Evolutionary conservation across 2,888 invertebrate species (phyloP).

Genomic region (Athalia cordata): DNA sequence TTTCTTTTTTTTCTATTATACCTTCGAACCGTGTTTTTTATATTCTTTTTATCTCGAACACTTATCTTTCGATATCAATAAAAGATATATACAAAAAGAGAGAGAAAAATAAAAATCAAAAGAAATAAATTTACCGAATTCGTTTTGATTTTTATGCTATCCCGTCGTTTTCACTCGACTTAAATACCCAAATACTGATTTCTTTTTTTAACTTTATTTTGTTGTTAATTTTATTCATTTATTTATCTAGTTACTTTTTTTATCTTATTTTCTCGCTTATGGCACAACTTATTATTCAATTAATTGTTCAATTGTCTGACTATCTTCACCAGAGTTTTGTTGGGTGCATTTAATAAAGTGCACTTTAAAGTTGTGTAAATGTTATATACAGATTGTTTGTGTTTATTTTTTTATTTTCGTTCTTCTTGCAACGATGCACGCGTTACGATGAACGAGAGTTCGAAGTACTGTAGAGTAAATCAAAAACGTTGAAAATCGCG

Average conservation of each 20-base stretch:
- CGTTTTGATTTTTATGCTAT: too few relatives aligned
- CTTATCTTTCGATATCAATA: too few relatives aligned
- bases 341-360: neutral
- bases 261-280: neutral
- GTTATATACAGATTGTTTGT: neutral
- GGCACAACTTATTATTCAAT: neutral
- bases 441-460: neutral
- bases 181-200: too few relatives aligned
- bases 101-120: neutral
- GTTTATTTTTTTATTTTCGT: neutral
- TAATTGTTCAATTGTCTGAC: neutral
- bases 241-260: neutral
- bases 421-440: slow-evolving; percentile 4
- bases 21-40: neutral
- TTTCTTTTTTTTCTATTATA: neutral
- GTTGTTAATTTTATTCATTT: neutral
- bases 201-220: too few relatives aligned
- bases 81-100: too few relatives aligned
- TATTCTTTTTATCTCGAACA: too few relatives aligned
- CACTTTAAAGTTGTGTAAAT: neutral
- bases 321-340: neutral
- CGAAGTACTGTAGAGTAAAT: too few relatives aligned
- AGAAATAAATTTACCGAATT: neutral
- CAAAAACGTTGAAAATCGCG: too few relatives aligned
- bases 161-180: too few relatives aligned